Conservation (phyloP, 2,113 vertebrate genomes). For the Phaethornis superciliosus region DNA sequence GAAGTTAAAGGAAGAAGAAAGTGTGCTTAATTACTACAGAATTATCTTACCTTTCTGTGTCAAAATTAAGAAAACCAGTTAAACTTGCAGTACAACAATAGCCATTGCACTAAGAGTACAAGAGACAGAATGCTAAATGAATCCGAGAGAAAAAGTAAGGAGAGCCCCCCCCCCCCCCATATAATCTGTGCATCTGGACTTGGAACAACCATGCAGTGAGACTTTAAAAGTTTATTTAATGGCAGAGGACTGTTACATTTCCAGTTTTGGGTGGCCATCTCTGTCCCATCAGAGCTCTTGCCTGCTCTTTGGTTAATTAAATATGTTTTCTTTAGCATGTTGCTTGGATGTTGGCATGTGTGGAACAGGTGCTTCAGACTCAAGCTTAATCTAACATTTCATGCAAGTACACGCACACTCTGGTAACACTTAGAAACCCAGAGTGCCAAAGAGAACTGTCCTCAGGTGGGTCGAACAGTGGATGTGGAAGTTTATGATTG, state of each 20-base stretch:
- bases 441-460: neutral
- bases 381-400: neutral
- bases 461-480: rapidly evolving
- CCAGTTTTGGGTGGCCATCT: neutral
- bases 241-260: neutral
- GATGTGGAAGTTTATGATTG: neutral
- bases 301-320: neutral
- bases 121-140: neutral
- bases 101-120: too few species aligned
- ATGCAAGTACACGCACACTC: rapidly evolving
- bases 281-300: neutral
- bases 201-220: neutral
- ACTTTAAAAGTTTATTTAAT: neutral
- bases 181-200: neutral
- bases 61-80: neutral
- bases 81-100: neutral
- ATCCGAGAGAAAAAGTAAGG: neutral
- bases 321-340: neutral
- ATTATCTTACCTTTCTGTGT: neutral
- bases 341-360: neutral
- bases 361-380: neutral
- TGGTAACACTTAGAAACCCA: neutral
- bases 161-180: rapidly evolving
- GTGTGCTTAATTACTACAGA: neutral
- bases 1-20: neutral